Base-by-base conservation (phyloP, 2,888 invertebrate species). In the Taenaris catops region DNA sequence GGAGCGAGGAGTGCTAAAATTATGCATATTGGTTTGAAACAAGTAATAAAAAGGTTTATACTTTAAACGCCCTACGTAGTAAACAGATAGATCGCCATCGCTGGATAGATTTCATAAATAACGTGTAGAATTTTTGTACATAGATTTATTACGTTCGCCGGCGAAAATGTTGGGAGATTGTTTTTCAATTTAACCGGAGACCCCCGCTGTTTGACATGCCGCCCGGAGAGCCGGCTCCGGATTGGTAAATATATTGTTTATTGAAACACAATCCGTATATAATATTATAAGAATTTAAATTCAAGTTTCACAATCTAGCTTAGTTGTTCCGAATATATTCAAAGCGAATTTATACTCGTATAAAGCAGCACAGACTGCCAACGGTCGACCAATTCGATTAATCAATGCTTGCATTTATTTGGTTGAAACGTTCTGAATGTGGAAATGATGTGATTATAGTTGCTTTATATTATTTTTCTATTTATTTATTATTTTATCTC, bases 151-250 rank as follows among this genome's bases (percentile, higher is more conserved):
- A 83, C 80, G 74, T 73, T 78, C 78, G 76, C 71, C 74, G 74
- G 81, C 80, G 81, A 86, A 86, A 87, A 84, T 86, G 79, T 81
- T 76, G 78, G 83, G 84, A 84, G 87, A 84, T 86, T 84, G 86
- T 87, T 87, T 87, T 87, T 87, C 87, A 87, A 87, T 87, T 87
- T 83, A 76, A 79, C 76, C 63, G 68, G 62, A 52, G 86, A 57
- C 68, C 66, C 87, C 87, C 59, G 87, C 87, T 84, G 87, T 63
- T 68, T 67, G 75, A 76, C 79, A 74, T 59, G 76, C 75, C 73
- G 79, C 76, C 67, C 59, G 75, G 67, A 70, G 68, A 55, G 56
- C 52, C 42, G 46, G 54, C 49, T 44, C 53, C 52, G 57, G 55
- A 62, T 64, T 63, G 65, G 53, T 51, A 53, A 46, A 49, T 46